A percentile compares a stretch with the other conserved stretches of the same genome.
Evolutionary conservation across 2,113 vertebrate genomes (phyloP).

Genomic region (Erinaceus europaeus): DNA sequence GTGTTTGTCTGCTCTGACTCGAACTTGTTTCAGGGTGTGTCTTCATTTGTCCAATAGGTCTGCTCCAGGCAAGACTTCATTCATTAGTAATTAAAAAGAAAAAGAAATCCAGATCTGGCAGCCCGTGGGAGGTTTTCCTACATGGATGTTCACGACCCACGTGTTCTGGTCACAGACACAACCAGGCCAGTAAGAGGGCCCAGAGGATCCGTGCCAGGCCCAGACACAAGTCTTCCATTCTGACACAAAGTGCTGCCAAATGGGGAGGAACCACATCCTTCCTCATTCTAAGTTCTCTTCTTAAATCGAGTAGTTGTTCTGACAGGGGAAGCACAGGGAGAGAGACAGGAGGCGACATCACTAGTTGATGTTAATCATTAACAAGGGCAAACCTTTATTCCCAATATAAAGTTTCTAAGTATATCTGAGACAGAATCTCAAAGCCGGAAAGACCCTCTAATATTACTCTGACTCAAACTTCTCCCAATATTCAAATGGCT

Average conservation of each 20-base stretch:
- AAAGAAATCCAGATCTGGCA: conserved; percentile 26
- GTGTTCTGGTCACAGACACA: conserved; percentile 61
- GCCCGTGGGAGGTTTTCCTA: conserved; percentile 33
- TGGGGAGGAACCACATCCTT: conserved; percentile 70
- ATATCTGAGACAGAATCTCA: conserved; percentile 64
- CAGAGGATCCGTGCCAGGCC: conserved; percentile 65
- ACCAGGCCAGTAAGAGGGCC: conserved; percentile 51
- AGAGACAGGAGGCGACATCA: conserved; percentile 31
- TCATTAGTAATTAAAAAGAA: conserved; percentile 18
- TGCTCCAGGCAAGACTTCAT: conserved; percentile 42
- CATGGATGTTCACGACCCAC: conserved; percentile 58
- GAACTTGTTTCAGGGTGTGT: conserved; percentile 53
- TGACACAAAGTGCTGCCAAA: conserved; percentile 68
- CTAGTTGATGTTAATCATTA: conserved; percentile 63
- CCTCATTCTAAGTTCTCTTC: conserved; percentile 63
- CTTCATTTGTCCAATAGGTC: conserved; percentile 34
- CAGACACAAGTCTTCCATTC: conserved; percentile 74
- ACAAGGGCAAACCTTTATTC: conserved; percentile 76
- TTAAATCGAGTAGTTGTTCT: conserved; percentile 74
- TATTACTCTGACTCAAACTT: conserved; percentile 62
- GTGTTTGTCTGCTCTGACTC: background rate
- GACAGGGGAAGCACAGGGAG: conserved; percentile 39
- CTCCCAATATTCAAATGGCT: conserved; percentile 50
- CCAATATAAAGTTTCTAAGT: conserved; percentile 68
- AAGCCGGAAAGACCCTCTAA: conserved; percentile 64